Evolutionary conservation across 1,140 invertebrate species (phyloP).

Genomic region (Lepidurus arcticus): DNA sequence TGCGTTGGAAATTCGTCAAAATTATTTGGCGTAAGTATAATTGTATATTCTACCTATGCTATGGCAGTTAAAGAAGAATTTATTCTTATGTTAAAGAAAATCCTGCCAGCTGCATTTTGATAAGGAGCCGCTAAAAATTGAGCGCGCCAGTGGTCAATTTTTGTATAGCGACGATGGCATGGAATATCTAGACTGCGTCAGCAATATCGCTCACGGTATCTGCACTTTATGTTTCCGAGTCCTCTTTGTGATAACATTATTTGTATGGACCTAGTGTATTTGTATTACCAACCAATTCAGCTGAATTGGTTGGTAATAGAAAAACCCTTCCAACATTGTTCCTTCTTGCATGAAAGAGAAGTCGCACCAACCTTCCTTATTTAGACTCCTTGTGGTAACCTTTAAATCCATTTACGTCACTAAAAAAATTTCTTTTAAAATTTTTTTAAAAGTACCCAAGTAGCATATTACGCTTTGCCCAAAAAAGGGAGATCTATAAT

Average conservation of each 20-base stretch:
- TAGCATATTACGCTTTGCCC: conserved; percentile 23
- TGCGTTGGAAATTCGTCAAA: conserved; percentile 24
- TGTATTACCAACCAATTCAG: too few species aligned
- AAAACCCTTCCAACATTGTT: too few species aligned
- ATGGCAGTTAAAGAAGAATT: too few species aligned
- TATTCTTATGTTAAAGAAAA: conserved; percentile 34
- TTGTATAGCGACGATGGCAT: conserved; percentile 54
- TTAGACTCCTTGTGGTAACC: too few species aligned
- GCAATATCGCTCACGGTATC: conserved; percentile 57
- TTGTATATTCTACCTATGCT: neutral
- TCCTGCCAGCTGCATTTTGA: conserved; percentile 38
- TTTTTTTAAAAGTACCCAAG: neutral
- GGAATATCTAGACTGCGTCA: conserved; percentile 57
- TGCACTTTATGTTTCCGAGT: conserved; percentile 23
- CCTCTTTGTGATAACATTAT: neutral
- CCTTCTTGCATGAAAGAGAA: too few species aligned
- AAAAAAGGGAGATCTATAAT: neutral
- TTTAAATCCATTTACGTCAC: too few species aligned
- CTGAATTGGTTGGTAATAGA: neutral
- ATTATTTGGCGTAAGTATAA: conserved; percentile 28
- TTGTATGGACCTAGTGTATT: neutral
- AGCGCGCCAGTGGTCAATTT: conserved; percentile 48
- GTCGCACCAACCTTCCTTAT: too few species aligned
- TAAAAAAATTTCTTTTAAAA: too few species aligned
- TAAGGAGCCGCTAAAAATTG: conserved; percentile 37